Percentiles rank a stretch among this genome's conserved stretches.
phyloP scores from a whole-genome alignment of 2,888 invertebrate species.

The Drosophila testacea region DNA sequence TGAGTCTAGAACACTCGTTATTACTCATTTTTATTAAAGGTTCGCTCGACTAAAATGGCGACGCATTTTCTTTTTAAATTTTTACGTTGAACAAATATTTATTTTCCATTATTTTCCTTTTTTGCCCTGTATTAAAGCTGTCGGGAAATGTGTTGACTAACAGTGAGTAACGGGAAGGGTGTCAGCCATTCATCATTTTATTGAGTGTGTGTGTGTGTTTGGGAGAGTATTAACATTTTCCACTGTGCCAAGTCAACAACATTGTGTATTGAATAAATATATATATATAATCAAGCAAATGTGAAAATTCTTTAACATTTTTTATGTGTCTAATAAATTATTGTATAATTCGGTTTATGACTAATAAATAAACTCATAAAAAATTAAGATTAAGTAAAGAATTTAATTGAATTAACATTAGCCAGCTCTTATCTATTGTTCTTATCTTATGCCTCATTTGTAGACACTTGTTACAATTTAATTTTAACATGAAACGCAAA shows the following conservation, averaged over 20 bases:
- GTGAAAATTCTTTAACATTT: slow-evolving; percentile 8
- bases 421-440: slow-evolving; percentile 8
- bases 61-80: slow-evolving; percentile 26
- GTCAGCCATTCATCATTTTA: slow-evolving; percentile 26
- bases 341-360: slow-evolving; percentile 11
- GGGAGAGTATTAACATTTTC: slow-evolving; percentile 1
- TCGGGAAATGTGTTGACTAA: background rate
- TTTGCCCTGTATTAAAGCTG: slow-evolving; percentile 19
- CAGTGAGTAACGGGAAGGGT: background rate
- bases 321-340: slow-evolving; percentile 17
- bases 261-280: slow-evolving; percentile 1
- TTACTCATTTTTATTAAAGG: background rate
- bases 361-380: slow-evolving; percentile 20
- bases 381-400: slow-evolving; percentile 7
- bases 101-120: slow-evolving; percentile 53
- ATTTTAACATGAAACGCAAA: slow-evolving; percentile 6
- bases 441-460: slow-evolving; percentile 12
- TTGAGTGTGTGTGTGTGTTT: slow-evolving; percentile 14
- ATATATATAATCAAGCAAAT: slow-evolving; percentile 9
- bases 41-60: slow-evolving; percentile 11
- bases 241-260: slow-evolving; percentile 16
- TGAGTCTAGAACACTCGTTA: background rate
- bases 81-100: slow-evolving; percentile 47
- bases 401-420: slow-evolving; percentile 18
- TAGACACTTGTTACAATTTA: slow-evolving; percentile 30